phyloP scores from a whole-genome alignment of 2,113 vertebrate species.

The Pipa parva region DNA sequence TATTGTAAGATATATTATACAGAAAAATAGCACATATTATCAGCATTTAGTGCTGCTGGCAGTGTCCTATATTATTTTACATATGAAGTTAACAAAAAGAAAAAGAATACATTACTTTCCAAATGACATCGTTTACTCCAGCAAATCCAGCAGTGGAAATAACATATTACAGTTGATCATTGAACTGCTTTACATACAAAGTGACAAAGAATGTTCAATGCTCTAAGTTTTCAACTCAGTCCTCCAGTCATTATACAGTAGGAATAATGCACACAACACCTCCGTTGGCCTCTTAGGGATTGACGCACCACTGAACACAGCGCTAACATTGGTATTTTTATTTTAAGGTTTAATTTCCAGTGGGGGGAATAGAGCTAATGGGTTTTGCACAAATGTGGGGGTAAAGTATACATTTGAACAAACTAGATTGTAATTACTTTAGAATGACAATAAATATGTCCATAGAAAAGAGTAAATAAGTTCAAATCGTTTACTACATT shows the following conservation, averaged over 20 bases:
- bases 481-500: too few species aligned
- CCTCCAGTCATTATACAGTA: slow-evolving; percentile 68
- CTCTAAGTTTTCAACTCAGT: slow-evolving; percentile 59
- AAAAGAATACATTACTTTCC: slow-evolving; percentile 82
- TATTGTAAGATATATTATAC: slow-evolving; percentile 73
- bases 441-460: too few species aligned
- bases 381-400: too few species aligned
- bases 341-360: neutral
- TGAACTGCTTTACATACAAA: slow-evolving; percentile 67
- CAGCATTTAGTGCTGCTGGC: slow-evolving; percentile 71
- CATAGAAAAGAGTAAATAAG: too few species aligned
- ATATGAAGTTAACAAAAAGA: slow-evolving; percentile 66
- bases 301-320: too few species aligned
- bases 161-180: slow-evolving; percentile 50
- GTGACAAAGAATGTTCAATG: slow-evolving; percentile 59
- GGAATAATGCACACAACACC: slow-evolving; percentile 72
- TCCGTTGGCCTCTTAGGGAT: slow-evolving; percentile 60
- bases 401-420: too few species aligned
- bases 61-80: slow-evolving; percentile 64
- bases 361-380: too few species aligned
- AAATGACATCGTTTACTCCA: slow-evolving; percentile 77
- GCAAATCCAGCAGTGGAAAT: slow-evolving; percentile 68
- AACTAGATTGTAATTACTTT: too few species aligned
- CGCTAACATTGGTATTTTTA: too few species aligned
- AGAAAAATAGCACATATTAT: slow-evolving; percentile 74